Evolutionary conservation across 2,113 vertebrate genomes (phyloP), one percentile per base, ranked within the genome.

Genomic region (Chaetura pelagica): DNA sequence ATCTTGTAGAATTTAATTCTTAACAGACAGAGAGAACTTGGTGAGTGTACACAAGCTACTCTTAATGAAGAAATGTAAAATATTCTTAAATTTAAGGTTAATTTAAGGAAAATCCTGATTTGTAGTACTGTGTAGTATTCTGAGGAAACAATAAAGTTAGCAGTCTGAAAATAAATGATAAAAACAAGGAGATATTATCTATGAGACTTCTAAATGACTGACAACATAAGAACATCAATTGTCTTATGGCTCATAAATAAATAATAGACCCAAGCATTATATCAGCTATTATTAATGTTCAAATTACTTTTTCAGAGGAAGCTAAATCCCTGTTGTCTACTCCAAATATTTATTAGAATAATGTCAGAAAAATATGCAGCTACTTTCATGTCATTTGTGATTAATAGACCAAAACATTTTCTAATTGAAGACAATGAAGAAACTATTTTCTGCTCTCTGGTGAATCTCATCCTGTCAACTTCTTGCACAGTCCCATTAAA

Each of bases 201-300:
- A 3, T 59, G 38, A 91, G 4, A 40, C 15, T 42, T 81, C 17
- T 71, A 72, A 75, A 82, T 76, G 77, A 91, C 44, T 83, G 85
- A 73, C 59, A 90, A 54, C 24, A 14, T 81, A 51, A 80, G 40
- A 91, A 54, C 21, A 92, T 54, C 63, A 48, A 1, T 73, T 67
- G 19, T 63, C 12, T 89, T 57, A 78, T 57, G 21, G 24, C 32
- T 96, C 54, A 94, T 89, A 92, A 95, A 91, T 79, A 62, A 85
- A 91, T 79, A 62, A 85, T 38, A 79, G 76, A 59, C 23, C 54
- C 5, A 63, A 22, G 3, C 12, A 79, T 38, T 67, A 61, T 24
- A 75, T 77, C 20, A 75, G 16, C 35, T 76, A 44, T 80, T 89
- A 81, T 83, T 91, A 73, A 84, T 19, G 12, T 34, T 66, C 78